Evolutionary conservation across 92 coral and sea anemone species (phyloP), one percentile per base, ranked within the genome.

Genomic region (Zoanthus gigantus): DNA sequence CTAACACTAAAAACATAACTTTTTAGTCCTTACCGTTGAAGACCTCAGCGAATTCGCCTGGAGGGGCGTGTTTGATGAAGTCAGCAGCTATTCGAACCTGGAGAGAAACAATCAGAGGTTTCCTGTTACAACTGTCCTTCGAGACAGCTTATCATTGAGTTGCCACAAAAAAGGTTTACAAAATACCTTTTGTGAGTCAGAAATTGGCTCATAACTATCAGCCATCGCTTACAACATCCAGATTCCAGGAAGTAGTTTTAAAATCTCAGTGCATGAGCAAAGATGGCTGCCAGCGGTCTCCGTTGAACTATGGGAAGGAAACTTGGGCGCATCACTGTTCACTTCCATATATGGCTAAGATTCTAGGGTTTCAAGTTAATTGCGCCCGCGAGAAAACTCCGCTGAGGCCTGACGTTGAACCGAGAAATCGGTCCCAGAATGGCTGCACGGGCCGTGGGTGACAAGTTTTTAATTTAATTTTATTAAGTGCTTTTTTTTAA

Each of bases 51-150:
- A 97, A 97, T 90, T 97, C 99, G 76, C 99, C 99, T 85, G 99
- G 99, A 89, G 99, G 99, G 99, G 99, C 99, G 99, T 97, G 99
- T 97, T 97, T 97, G 92, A 97, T 97, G 92, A 97, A 97, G 92
- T 97, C 96, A 71, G 98, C 90, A 88, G 99, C 98, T 86, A 97
- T 97, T 90, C 98, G 96, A 87, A 95, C 95, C 99, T 97, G 79
- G 87, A 85, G 89, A 74, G 83, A 87, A 71, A 75, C 79, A 86
- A 58, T 81, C 63, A 80, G 52, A 53, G 76, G 69, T 77, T 88
- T 76, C 78, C 54, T 56, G 18, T 86, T 78, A 37, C 65, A 47
- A 29, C 28, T 46, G 57, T 76, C 74, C 45, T 69, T 37, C 16
- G 89, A 57, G 29, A 7, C 50, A 84, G 72, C 6, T 71, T 12